These are phyloP conservation scores for Oncorhynchus keta DNA, from an alignment of 2,113 vertebrate genomes.

Conservation along the genomic window DNA sequence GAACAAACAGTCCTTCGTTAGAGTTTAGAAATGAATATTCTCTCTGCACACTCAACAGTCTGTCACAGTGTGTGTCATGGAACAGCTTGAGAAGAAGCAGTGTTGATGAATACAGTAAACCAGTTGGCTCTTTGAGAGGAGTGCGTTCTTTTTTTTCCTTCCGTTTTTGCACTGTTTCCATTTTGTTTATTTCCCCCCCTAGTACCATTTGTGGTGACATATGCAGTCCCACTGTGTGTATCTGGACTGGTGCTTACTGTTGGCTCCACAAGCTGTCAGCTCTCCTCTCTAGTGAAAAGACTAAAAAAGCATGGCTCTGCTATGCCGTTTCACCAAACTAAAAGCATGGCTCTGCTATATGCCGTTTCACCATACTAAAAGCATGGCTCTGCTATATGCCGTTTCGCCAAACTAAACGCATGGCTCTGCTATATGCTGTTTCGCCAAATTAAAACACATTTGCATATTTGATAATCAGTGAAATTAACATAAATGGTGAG, in stretches of 20 bases:
- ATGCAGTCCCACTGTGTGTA: slow-evolving; percentile 34
- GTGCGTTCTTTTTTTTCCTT: not conserved
- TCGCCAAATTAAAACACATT: slow-evolving; percentile 28
- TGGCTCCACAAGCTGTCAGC: slow-evolving; percentile 42
- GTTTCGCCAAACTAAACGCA: too few relatives aligned
- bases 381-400: too few relatives aligned
- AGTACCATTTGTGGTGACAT: slow-evolving; percentile 35
- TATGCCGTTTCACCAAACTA: slow-evolving; percentile 14
- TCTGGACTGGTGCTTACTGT: slow-evolving; percentile 25
- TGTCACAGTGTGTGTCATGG: not conserved
- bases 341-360: not conserved
- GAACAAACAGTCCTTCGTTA: too few relatives aligned
- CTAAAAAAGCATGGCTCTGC: slow-evolving; percentile 14
- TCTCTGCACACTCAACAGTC: slow-evolving; percentile 4
- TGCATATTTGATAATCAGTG: slow-evolving; percentile 59
- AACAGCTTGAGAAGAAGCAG: slow-evolving; percentile 50
- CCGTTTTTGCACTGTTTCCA: not conserved
- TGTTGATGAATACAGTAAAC: slow-evolving; percentile 49
- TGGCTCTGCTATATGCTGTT: too few relatives aligned
- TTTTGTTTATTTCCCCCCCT: not conserved
- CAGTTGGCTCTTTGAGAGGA: slow-evolving; percentile 16
- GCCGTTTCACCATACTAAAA: too few relatives aligned
- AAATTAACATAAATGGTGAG: slow-evolving; percentile 33
- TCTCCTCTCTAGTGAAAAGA: slow-evolving; percentile 12
- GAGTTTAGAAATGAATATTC: slow-evolving; percentile 15